A percentile compares a stretch with the other conserved stretches of the same genome.
Evolutionary conservation across 1,140 invertebrate species (phyloP).

Genomic region (Lordiphosa clarofinis): DNA sequence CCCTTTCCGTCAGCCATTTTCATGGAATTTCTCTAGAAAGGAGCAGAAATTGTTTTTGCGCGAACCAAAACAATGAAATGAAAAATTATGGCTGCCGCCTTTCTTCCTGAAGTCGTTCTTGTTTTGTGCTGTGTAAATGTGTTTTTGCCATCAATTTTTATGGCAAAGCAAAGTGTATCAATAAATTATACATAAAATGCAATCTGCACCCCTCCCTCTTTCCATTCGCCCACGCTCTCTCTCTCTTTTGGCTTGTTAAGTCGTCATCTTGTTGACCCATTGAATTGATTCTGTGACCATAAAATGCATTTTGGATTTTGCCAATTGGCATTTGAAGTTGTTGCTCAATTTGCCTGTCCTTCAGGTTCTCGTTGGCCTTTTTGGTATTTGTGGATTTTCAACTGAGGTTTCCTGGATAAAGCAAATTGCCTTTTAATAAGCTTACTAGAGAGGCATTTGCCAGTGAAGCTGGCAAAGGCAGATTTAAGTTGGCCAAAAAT

Average conservation of each 20-base stretch:
- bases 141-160: slow-evolving; percentile 76
- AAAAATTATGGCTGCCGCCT: slow-evolving; percentile 63
- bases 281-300: slow-evolving; percentile 53
- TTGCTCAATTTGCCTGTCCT: slow-evolving; percentile 35
- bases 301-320: slow-evolving; percentile 53
- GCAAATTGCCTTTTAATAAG: slow-evolving; percentile 42
- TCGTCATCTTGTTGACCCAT: slow-evolving; percentile 43
- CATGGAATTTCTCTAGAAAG: slow-evolving; percentile 40
- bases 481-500: no score
- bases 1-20: slow-evolving; percentile 68
- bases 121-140: slow-evolving; percentile 56
- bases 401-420: slow-evolving; percentile 22
- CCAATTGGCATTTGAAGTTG: slow-evolving; percentile 36
- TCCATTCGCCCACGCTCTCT: background rate
- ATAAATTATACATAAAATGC: slow-evolving; percentile 72
- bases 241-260: background rate
- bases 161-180: slow-evolving; percentile 72
- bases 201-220: slow-evolving; percentile 15
- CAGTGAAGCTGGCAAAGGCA: no score
- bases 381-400: background rate
- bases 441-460: slow-evolving; percentile 20
- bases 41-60: slow-evolving; percentile 37
- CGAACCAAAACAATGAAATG: slow-evolving; percentile 70
- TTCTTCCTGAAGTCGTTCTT: slow-evolving; percentile 15
- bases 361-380: slow-evolving; percentile 8